Evolutionary conservation across 2,113 vertebrate species (phyloP).

Genomic region (Notothenia coriiceps): DNA sequence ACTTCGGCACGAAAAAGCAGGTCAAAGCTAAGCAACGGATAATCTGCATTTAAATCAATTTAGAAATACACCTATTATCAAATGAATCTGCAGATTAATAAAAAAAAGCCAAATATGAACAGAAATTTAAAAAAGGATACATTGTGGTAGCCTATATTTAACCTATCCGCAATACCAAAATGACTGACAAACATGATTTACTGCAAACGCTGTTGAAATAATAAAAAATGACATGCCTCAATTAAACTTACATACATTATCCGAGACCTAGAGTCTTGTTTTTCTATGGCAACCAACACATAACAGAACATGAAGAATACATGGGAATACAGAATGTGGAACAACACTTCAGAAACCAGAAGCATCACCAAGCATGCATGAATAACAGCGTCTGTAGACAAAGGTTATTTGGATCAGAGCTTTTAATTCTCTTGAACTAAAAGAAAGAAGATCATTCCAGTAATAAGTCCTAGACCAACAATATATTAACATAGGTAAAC

Average conservation of each 20-base stretch:
- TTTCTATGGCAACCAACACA: background rate
- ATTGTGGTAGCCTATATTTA: no score
- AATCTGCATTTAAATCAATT: no score
- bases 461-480: background rate
- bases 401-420: constrained; percentile 50
- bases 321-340: background rate
- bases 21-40: no score
- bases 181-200: no score
- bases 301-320: background rate
- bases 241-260: background rate
- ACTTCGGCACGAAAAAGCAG: background rate
- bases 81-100: no score
- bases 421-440: constrained; percentile 74
- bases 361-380: background rate
- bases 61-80: no score
- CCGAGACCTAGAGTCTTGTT: background rate
- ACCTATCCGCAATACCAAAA: no score
- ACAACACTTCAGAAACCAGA: background rate
- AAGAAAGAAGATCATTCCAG: constrained; percentile 22
- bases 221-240: no score
- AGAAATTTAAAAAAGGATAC: no score
- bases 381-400: background rate
- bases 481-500: background rate
- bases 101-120: no score
- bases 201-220: no score